These are phyloP conservation scores for Lepidocolaptes lacrymiger DNA, from an alignment of 2,797 vertebrate genomes.

Conservation along the genomic window DNA sequence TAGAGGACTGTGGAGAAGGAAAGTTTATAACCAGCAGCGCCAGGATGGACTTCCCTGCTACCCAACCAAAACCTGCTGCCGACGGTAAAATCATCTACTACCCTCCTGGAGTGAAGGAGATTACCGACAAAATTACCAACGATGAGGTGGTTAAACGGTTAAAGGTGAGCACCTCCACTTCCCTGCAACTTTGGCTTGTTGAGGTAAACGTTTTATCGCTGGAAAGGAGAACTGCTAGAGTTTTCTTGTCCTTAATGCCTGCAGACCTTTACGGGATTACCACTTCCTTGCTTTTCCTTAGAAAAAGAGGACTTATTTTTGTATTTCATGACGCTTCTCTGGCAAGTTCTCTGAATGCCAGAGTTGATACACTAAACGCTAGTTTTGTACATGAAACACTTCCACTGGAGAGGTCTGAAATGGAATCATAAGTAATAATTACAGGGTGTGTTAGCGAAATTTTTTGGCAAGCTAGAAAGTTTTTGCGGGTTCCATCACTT, in stretches of 20 bases:
- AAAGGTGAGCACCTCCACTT: conserved; percentile 82
- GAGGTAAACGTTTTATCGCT: background rate
- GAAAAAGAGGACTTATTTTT: background rate
- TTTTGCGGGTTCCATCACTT: background rate
- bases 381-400: background rate
- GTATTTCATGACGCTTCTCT: background rate
- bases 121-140: conserved; percentile 97
- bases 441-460: background rate
- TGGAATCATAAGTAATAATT: background rate
- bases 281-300: background rate
- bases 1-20: conserved; percentile 90
- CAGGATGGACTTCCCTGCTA: conserved; percentile 96
- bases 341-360: background rate
- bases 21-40: conserved; percentile 78
- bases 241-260: background rate
- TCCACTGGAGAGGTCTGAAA: background rate
- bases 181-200: background rate
- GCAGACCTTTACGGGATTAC: background rate
- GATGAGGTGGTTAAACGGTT: conserved; percentile 98
- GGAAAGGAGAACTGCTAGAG: background rate
- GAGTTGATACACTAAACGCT: background rate
- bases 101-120: conserved; percentile 97
- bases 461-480: background rate
- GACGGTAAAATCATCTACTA: conserved; percentile 95
- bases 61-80: conserved; percentile 85